Base-by-base conservation (phyloP, 1,140 invertebrate species). In the Drosophila triauraria region DNA sequence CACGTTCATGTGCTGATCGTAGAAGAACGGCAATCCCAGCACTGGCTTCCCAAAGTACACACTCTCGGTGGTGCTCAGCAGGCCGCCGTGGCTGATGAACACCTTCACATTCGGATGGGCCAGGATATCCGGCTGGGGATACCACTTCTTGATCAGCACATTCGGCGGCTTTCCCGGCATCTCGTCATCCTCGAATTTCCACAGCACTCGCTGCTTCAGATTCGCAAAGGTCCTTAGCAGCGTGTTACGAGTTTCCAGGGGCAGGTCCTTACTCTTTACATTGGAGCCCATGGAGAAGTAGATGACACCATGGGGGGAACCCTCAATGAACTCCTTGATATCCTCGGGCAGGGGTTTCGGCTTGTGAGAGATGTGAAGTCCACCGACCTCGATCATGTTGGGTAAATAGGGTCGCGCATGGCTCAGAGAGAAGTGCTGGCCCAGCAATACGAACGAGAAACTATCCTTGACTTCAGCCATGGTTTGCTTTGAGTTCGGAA, bases 21-120 rank as follows among this genome's bases (percentile, higher is more conserved):
- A 94, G 58, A 95, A 94, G 17, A 96, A 92, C 8, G 96, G 96
- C 63, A 97, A 93, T 2, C 95, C 95, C 35, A 97, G 92, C 6
- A 97, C 93, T 2, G 96, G 96, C n/a, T 96, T 94, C 67, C 95
- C 95, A 77, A 95, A 95, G 91, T 95, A 95, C 0, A 96, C 86
- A 7, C 96, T 95, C 92, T 97, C 96, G 60, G 95, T 94, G 10
- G 95, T 93, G 63, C 96, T 96, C 17, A 96, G 93, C 20, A 95
- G 81, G 5, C 96, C 96, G 17, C 95, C 96, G 71, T 97, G 96
- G 1, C 95, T 95, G 17, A 97, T 95, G 72, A 97, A 96, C 0
- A 94, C 93, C 79, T 94, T 94, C 0, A 96, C 93, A 75, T 96
- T 96, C 1, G 94, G 93, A 93, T 96, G 96, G 35, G 94, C 96